These are phyloP conservation scores for Glandiceps talaboti DNA, from an alignment of 53 echinoderm and acorn worm genomes.

Conservation along the genomic window DNA sequence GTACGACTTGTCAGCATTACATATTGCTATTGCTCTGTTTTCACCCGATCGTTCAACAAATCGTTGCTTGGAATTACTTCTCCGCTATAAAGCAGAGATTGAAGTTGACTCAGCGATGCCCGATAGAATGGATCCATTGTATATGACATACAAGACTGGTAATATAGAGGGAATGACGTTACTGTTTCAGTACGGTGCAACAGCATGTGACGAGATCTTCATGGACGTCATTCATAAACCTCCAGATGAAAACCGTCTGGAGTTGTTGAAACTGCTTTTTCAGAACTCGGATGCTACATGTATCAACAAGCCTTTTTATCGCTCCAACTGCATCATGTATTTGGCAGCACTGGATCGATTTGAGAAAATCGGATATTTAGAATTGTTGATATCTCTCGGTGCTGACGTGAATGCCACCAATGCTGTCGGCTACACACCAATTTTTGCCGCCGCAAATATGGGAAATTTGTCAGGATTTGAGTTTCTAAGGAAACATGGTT, in stretches of 20 bases:
- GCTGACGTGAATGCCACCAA: not conserved
- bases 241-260: not conserved
- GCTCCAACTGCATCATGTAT: not conserved
- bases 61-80: not conserved
- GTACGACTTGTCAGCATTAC: not conserved
- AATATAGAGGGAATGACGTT: not conserved
- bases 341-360: not conserved
- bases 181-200: not conserved
- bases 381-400: not conserved
- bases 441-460: not conserved
- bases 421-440: not conserved
- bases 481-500: not conserved
- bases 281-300: not conserved
- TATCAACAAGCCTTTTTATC: not conserved
- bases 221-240: not conserved
- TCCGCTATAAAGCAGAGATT: not conserved
- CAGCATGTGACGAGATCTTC: not conserved
- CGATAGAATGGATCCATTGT: not conserved
- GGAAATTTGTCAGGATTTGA: not conserved
- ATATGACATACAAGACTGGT: not conserved
- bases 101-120: not conserved
- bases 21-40: not conserved
- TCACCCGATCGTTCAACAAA: not conserved
- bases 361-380: not conserved
- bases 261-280: not conserved